These are phyloP conservation scores for Neocloeon triangulifer DNA, from an alignment of 1,140 invertebrate species.

Conservation along the genomic window DNA sequence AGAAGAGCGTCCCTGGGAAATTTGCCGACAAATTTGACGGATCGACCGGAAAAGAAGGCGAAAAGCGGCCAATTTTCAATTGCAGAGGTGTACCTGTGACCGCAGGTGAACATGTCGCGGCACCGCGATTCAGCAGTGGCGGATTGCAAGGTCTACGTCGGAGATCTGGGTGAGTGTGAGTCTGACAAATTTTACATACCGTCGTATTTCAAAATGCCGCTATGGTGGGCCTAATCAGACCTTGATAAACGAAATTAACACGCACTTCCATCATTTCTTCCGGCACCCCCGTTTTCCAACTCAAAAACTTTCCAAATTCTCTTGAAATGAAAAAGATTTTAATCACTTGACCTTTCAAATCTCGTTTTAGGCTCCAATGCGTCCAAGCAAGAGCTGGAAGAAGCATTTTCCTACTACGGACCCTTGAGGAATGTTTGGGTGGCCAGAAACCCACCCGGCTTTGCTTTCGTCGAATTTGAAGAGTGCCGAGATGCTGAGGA, in stretches of 20 bases:
- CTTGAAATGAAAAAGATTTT: too few relatives aligned
- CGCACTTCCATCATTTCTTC: not conserved
- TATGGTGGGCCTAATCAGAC: not conserved
- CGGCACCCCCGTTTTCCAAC: not conserved
- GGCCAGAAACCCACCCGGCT: slow-evolving; percentile 75
- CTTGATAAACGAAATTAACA: not conserved
- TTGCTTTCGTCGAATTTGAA: slow-evolving; percentile 93
- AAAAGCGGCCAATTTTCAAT: too few relatives aligned
- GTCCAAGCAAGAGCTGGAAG: slow-evolving; percentile 77
- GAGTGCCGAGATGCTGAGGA: slow-evolving; percentile 77
- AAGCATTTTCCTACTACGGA: slow-evolving; percentile 88
- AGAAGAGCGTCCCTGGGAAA: too few relatives aligned
- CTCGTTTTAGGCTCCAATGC: slow-evolving; percentile 29
- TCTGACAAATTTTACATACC: slow-evolving; percentile 1
- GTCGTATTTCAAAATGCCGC: not conserved
- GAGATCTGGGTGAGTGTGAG: slow-evolving; percentile 51
- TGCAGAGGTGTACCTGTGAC: too few relatives aligned
- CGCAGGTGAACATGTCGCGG: slow-evolving; percentile 39
- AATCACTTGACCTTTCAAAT: too few relatives aligned
- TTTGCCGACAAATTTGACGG: too few relatives aligned
- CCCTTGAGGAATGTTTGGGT: slow-evolving; percentile 87
- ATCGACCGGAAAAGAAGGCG: too few relatives aligned
- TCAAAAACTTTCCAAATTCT: not conserved
- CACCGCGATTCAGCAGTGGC: slow-evolving; percentile 29
- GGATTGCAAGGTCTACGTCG: slow-evolving; percentile 93